Conservation (phyloP, 2,113 vertebrate species). For the Trematomus loennbergii region DNA sequence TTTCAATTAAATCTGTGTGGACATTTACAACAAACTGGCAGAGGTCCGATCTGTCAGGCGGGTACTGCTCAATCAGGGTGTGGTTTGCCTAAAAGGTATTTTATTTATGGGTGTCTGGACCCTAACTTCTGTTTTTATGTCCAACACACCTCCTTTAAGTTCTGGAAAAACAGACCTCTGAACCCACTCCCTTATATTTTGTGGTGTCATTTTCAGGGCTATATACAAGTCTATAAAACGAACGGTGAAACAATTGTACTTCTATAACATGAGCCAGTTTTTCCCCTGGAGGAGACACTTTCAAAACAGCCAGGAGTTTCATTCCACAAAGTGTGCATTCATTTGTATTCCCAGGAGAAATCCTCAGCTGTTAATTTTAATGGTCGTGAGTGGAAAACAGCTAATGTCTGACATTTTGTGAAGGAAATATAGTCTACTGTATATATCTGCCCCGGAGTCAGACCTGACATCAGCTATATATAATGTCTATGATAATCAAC, state of each 20-base stretch:
- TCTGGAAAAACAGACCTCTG: slow-evolving; percentile 50
- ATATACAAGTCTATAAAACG: slow-evolving; percentile 66
- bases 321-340: slow-evolving; percentile 52
- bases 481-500: slow-evolving; percentile 43
- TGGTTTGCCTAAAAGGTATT: slow-evolving; percentile 39
- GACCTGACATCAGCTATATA: slow-evolving; percentile 39
- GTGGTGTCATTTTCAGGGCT: slow-evolving; percentile 58
- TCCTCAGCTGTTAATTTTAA: slow-evolving; percentile 53
- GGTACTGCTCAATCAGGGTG: slow-evolving; percentile 30
- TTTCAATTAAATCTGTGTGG: slow-evolving; percentile 10
- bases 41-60: slow-evolving; percentile 1
- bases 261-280: slow-evolving; percentile 56
- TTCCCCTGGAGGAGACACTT: slow-evolving; percentile 55
- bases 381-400: slow-evolving; percentile 35
- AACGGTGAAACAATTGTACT: slow-evolving; percentile 63
- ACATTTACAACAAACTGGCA: slow-evolving; percentile 20
- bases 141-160: slow-evolving; percentile 44
- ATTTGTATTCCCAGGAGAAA: slow-evolving; percentile 43
- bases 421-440: slow-evolving; percentile 40
- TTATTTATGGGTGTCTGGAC: slow-evolving; percentile 57
- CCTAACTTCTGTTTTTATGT: slow-evolving; percentile 55
- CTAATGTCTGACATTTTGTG: slow-evolving; percentile 35
- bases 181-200: slow-evolving; percentile 33
- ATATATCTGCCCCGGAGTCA: slow-evolving; percentile 12
- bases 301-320: slow-evolving; percentile 41